These are phyloP conservation scores for Asteroscopus sphinx DNA, from an alignment of 2,888 invertebrate species.

Conservation along the genomic window DNA sequence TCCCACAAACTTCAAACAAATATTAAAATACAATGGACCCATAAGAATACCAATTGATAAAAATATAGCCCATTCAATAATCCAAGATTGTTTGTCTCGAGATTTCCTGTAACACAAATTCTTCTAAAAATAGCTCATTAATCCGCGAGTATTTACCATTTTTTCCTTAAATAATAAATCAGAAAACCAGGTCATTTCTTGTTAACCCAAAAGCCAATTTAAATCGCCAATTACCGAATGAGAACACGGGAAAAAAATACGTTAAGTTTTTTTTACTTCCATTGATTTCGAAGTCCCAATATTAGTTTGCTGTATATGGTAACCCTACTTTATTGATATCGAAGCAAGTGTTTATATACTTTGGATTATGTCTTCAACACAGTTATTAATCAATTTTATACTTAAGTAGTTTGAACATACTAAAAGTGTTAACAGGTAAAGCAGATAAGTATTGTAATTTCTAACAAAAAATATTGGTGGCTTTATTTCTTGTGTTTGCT, in stretches of 20 bases:
- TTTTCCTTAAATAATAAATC: constrained; percentile 19
- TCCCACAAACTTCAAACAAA: too few relatives aligned
- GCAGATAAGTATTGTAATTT: neutral
- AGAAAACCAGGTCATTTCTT: constrained; percentile 15
- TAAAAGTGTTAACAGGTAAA: constrained; percentile 26
- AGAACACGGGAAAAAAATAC: constrained; percentile 7
- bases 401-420: constrained; percentile 21
- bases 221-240: constrained; percentile 25
- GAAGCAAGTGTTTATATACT: constrained; percentile 44
- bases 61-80: neutral
- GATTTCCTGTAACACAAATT: neutral
- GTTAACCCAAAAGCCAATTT: constrained; percentile 18
- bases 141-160: neutral
- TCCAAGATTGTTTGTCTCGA: neutral
- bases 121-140: constrained; percentile 17
- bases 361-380: constrained; percentile 24
- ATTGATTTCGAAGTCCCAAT: constrained; percentile 2
- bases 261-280: constrained; percentile 22
- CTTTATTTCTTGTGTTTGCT: too few relatives aligned
- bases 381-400: constrained; percentile 27
- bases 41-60: neutral
- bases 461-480: neutral
- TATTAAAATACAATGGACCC: neutral
- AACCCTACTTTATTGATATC: constrained; percentile 32
- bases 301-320: constrained; percentile 28